These are phyloP conservation scores for Baryphthengus martii DNA, from an alignment of 2,113 vertebrate genomes.

Conservation along the genomic window DNA sequence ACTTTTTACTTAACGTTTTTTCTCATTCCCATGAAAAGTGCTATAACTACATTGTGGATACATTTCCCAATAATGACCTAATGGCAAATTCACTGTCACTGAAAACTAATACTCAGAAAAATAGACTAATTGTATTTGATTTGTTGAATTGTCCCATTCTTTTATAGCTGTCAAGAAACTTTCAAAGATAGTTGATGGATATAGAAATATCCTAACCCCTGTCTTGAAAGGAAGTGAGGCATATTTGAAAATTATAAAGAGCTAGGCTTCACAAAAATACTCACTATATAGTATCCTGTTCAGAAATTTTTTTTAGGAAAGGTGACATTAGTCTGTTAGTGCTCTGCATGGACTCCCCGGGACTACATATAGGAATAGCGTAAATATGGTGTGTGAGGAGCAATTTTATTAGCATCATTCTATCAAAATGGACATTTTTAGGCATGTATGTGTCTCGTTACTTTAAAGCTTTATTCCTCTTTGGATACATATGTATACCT, in stretches of 20 bases:
- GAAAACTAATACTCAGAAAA: background rate
- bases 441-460: background rate
- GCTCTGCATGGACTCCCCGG: background rate
- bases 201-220: background rate
- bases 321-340: background rate
- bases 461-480: background rate
- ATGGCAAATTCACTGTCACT: background rate
- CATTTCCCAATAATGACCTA: background rate
- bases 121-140: background rate
- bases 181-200: background rate
- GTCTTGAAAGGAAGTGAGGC: background rate
- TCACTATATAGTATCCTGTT: background rate
- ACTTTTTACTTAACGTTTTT: background rate
- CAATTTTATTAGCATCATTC: background rate
- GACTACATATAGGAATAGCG: background rate
- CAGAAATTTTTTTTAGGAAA: background rate
- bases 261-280: background rate
- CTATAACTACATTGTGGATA: background rate
- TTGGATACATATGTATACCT: too few species aligned
- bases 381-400: fast-evolving
- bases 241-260: background rate
- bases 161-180: background rate
- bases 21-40: background rate
- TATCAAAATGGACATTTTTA: background rate
- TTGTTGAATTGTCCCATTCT: background rate